Evolutionary conservation across 2,113 vertebrate genomes (phyloP).

Genomic region (Hiodon alosoides): DNA sequence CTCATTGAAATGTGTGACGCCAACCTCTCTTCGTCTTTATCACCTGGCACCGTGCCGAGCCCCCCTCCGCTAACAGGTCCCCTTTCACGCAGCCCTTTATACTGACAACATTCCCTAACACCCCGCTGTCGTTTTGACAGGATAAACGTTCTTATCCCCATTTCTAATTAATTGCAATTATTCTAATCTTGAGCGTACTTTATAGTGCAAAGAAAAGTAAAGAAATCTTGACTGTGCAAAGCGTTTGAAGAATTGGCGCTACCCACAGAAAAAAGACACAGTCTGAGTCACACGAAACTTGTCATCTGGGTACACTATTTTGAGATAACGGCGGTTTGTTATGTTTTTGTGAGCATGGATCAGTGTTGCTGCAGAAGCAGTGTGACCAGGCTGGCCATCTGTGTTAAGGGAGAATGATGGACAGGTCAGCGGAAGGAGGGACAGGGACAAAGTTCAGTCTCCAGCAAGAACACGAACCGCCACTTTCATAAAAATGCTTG

Average conservation of each 20-base stretch:
- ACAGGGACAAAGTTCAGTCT: too few species aligned
- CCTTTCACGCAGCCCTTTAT: conserved; percentile 29
- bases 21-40: conserved; percentile 51
- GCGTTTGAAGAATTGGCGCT: conserved; percentile 36
- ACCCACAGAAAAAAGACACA: neutral
- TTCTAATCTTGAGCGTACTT: conserved; percentile 38
- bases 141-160: conserved; percentile 9
- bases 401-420: neutral
- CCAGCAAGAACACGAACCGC: too few species aligned
- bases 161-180: conserved; percentile 47
- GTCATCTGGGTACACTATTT: conserved; percentile 39
- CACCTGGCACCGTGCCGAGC: conserved; percentile 45
- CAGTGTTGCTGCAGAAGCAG: neutral
- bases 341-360: conserved; percentile 2
- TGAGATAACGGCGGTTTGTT: conserved; percentile 39
- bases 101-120: conserved; percentile 41
- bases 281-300: conserved; percentile 34
- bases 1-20: conserved; percentile 50
- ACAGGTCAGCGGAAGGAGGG: too few species aligned
- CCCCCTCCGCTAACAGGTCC: conserved; percentile 27
- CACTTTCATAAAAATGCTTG: too few species aligned
- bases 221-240: conserved; percentile 37
- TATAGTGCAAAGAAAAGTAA: too few species aligned
- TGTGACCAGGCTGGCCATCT: conserved; percentile 34
- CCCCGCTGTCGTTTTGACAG: conserved; percentile 47